Evolutionary conservation across 2,888 invertebrate genomes (phyloP), one percentile per base, ranked within the genome.

Genomic region (Cephus spinipes): DNA sequence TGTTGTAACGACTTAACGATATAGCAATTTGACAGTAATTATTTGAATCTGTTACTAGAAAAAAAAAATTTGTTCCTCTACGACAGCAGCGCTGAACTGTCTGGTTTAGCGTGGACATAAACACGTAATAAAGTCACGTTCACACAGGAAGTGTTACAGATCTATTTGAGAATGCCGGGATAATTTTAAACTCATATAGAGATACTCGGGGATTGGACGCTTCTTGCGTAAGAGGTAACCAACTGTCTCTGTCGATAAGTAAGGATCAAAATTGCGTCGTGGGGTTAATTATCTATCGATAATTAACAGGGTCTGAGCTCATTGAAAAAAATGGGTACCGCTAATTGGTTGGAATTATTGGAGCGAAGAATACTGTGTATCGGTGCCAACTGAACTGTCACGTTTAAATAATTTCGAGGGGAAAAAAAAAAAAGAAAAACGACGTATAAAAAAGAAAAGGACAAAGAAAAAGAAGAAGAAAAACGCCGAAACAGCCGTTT

Each of bases 291-390:
- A 11, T 71, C 71, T 31, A 71, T 31, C 71, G 31, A 31, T 71
- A 71, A 71, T 71, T 71, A 71, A 71, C 15, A 23, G 71, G 71
- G 31, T 32, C 31, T 31, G 32, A 71, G 31, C 71, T 33, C 32
- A 12, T 33, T 32, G 32, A 71, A 71, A 40, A 71, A 71, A 71
- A 75, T 75, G 15, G n/a, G 68, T 31, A 34, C 40, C 12, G 71
- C 75, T 75, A 79, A 81, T 80, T 77, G 76, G 74, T 9, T 69
- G 74, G 76, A 80, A 73, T 80, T 81, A 82, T 79, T 76, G 80
- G 79, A 80, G 79, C 80, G 79, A 69, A 77, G 31, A 78, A 78
- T 80, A 79, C 34, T 73, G 30, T 35, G 77, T 77, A 81, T 82
- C 78, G 78, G 75, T 76, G 76, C 77, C 76, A 77, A 33, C 74